These are phyloP conservation scores for Phenganax marumi DNA, from an alignment of 92 coral and sea anemone genomes.

Conservation along the genomic window DNA sequence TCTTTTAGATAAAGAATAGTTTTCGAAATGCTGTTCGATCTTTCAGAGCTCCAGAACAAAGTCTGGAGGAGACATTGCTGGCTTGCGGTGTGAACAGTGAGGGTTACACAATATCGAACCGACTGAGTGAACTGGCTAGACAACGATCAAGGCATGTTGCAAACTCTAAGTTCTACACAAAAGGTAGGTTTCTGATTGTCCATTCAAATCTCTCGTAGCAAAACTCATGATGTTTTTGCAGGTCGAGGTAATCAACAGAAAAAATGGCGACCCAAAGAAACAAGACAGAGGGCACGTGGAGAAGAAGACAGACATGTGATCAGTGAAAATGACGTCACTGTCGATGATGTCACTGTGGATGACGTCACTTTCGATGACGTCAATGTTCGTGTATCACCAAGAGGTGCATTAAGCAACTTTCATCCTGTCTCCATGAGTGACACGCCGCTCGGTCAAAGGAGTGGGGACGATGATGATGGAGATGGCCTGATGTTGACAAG, in stretches of 20 bases:
- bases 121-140: slow-evolving; percentile 62
- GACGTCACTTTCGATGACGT: background rate
- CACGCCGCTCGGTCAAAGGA: slow-evolving; percentile 74
- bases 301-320: background rate
- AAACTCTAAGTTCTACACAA: slow-evolving; percentile 92
- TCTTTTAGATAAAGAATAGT: slow-evolving; percentile 43
- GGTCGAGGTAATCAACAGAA: slow-evolving; percentile 1
- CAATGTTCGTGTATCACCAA: slow-evolving; percentile 2
- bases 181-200: slow-evolving; percentile 54
- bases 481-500: slow-evolving; percentile 38
- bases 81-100: slow-evolving; percentile 92
- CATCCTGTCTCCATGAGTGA: slow-evolving; percentile 76
- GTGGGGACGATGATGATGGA: slow-evolving; percentile 70
- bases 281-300: slow-evolving; percentile 38
- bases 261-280: slow-evolving; percentile 18
- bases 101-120: slow-evolving; percentile 90
- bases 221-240: background rate
- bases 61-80: slow-evolving; percentile 80
- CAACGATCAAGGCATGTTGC: slow-evolving; percentile 82
- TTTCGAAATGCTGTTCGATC: slow-evolving; percentile 70
- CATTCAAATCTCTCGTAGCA: background rate
- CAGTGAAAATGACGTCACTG: slow-evolving; percentile 3
- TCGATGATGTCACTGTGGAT: background rate
- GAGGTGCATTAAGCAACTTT: slow-evolving; percentile 11
- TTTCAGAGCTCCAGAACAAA: slow-evolving; percentile 83